Evolutionary conservation across 2,888 invertebrate species (phyloP).

Genomic region (Habrosyne pyritoides): DNA sequence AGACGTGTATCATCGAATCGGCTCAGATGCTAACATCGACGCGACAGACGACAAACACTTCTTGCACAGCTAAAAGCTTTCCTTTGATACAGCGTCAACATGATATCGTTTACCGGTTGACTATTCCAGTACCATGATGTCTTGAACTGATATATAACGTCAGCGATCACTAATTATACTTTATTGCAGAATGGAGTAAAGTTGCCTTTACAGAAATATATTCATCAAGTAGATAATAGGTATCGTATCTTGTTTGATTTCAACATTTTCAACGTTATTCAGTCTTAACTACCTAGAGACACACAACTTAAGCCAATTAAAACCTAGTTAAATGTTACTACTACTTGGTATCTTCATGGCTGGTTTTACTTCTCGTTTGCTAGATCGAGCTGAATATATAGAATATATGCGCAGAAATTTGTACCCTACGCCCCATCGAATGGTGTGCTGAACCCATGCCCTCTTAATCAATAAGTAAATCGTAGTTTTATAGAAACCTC

Average conservation of each 20-base stretch:
- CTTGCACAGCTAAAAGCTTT: constrained; percentile 55
- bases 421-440: too few relatives aligned
- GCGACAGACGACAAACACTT: constrained; percentile 61
- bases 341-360: too few relatives aligned
- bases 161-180: not conserved
- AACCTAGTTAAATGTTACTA: too few relatives aligned
- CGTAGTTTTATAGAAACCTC: constrained; percentile 56
- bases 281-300: too few relatives aligned
- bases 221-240: not conserved
- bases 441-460: constrained; percentile 9
- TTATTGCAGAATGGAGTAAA: not conserved
- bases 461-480: constrained; percentile 53
- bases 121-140: not conserved
- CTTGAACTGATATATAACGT: not conserved
- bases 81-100: constrained; percentile 18
- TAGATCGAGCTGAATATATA: too few relatives aligned
- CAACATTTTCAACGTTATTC: too few relatives aligned
- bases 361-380: too few relatives aligned
- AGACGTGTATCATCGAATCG: constrained; percentile 25
- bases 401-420: too few relatives aligned
- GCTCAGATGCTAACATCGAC: constrained; percentile 22
- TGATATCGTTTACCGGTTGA: constrained; percentile 1
- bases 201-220: not conserved
- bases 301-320: too few relatives aligned
- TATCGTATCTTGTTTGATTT: too few relatives aligned